Evolutionary conservation across 2,797 vertebrate species (phyloP), one percentile per base, ranked within the genome.

Genomic region (Hippopotamyrus pictus): DNA sequence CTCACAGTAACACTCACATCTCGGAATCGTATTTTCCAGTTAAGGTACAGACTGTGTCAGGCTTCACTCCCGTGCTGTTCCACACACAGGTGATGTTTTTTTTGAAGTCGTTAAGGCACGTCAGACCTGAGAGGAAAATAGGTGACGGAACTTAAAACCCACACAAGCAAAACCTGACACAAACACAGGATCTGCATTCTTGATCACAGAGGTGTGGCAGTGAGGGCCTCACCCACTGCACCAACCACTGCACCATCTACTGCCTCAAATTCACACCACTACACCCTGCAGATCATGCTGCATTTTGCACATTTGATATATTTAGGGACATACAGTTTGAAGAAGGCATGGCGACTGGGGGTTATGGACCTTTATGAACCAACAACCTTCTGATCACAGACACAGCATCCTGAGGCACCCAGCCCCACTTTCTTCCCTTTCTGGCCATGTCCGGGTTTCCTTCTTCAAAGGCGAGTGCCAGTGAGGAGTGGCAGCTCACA

Each of bases 11-110:
- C 33, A 22, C 53, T 87, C 29, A 87, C 85, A 2, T 0, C 3
- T 12, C 1, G 1, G 0, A 0, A 5, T 0, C 0, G 0, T 86
- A 14, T 62, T 9, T 0, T 57, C 50, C 53, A 0, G 1, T 12
- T 79, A 59, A 2, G 65, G 37, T 59, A 87, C 69, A 33, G 33
- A n/a, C 25, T 46, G 84, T 25, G 0, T 14, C 37, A 11, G 46
- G 5, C 1, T 1, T 1, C 14, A 87, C 8, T 0, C 0, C 11
- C 1, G 65, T 65, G 11, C 48, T 54, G 54, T 89, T 22, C 90
- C 90, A 91, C 1, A 82, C 9, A 62, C 91, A 91, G 6, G 73
- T 85, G 84, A 90, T 41, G 33, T 8, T 65, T 8, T 29, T 79
- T 2, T 3, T 0, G 5, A 11, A 88, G 12, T 90, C 88, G 51